A percentile compares a stretch with the other conserved stretches of the same genome.
These are phyloP conservation scores for Sebastes flavidus DNA, from an alignment of 2,797 vertebrate species.

Conservation along the genomic window DNA sequence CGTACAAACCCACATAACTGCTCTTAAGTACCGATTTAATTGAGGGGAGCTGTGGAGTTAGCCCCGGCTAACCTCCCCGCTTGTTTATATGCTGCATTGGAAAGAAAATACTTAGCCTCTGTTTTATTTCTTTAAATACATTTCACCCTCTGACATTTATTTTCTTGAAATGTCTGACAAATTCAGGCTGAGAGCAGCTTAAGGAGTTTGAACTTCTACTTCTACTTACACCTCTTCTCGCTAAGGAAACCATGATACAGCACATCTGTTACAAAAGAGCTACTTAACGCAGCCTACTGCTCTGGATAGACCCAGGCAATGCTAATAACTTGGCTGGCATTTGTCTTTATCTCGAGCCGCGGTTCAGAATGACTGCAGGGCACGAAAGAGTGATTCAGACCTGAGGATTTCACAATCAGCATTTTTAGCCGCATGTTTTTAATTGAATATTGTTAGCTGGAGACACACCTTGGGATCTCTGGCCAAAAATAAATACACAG, in stretches of 20 bases:
- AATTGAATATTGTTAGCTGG: not conserved
- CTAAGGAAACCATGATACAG: not conserved
- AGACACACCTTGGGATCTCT: conserved; percentile 7
- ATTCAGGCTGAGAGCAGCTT: not conserved
- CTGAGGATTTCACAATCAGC: conserved; percentile 21
- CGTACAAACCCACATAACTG: not conserved
- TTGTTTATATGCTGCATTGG: not conserved
- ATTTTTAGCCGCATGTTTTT: not conserved
- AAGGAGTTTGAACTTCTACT: conserved; percentile 9
- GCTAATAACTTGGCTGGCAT: conserved; percentile 4
- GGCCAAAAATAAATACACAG: conserved; percentile 9
- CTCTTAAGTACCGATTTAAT: not conserved
- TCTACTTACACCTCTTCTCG: not conserved
- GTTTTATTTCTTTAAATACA: not conserved
- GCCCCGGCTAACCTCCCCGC: not conserved
- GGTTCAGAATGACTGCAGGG: conserved; percentile 16
- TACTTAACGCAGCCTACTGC: not conserved
- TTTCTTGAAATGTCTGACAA: not conserved
- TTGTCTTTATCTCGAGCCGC: not conserved
- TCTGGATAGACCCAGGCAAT: not conserved
- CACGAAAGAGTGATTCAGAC: conserved; percentile 5
- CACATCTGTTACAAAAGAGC: conserved; percentile 4
- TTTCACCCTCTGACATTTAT: not conserved
- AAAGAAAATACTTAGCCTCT: not conserved
- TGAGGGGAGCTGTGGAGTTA: not conserved